Conservation (phyloP, 2,113 vertebrate genomes). For the Strix uralensis region DNA sequence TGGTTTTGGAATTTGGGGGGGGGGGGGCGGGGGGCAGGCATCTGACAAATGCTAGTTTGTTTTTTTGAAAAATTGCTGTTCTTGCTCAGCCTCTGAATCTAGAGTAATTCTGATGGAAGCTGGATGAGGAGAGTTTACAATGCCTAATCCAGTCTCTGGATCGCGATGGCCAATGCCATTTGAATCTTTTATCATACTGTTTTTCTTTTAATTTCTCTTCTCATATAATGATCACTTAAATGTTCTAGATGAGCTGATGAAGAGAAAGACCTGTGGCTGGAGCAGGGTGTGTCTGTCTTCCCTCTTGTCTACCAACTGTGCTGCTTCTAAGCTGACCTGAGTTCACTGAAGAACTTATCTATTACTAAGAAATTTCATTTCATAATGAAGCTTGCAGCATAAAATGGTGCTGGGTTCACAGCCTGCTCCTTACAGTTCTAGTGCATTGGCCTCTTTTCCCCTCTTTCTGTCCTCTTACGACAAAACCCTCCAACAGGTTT, state of each 20-base stretch:
- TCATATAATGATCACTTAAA: background rate
- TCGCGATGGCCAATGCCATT: background rate
- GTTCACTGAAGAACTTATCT: background rate
- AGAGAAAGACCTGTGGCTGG: background rate
- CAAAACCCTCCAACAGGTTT: background rate
- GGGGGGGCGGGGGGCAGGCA: background rate
- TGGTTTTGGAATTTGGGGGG: background rate
- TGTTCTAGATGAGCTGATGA: background rate
- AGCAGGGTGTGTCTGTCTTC: background rate
- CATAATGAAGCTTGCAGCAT: background rate
- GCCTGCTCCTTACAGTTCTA: background rate
- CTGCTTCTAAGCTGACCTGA: background rate
- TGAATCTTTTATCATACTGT: background rate
- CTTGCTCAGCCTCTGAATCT: background rate
- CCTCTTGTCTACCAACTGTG: background rate
- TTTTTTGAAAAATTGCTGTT: background rate
- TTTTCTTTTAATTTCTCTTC: background rate
- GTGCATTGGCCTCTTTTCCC: background rate
- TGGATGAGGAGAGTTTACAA: background rate
- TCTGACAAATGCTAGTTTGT: background rate
- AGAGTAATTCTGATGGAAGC: background rate
- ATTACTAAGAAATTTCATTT: background rate
- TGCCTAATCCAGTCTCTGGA: background rate
- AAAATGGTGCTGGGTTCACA: background rate
- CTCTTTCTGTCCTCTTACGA: background rate